These are phyloP conservation scores for Peromyscus nudipes DNA, from an alignment of 2,797 vertebrate species.

Conservation along the genomic window DNA sequence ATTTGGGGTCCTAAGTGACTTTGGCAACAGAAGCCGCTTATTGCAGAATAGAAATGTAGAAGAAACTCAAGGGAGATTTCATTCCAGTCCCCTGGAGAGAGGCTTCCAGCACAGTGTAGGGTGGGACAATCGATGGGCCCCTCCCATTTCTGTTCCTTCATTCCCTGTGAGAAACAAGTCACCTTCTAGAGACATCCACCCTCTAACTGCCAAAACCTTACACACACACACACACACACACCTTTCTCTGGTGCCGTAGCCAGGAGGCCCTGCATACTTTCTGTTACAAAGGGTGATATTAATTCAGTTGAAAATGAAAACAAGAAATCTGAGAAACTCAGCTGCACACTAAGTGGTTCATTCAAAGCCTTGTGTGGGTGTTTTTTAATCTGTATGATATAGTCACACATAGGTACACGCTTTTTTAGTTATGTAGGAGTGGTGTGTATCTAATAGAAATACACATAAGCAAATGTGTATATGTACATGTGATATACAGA, in stretches of 20 bases:
- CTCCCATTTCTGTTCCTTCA: neutral
- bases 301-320: constrained; percentile 22
- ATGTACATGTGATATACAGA: neutral
- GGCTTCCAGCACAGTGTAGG: neutral
- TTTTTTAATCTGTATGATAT: neutral
- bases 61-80: neutral
- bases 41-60: neutral
- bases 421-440: neutral
- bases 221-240: neutral
- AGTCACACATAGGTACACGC: neutral
- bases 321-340: neutral
- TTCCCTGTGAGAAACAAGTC: neutral
- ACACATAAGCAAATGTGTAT: neutral
- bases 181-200: neutral
- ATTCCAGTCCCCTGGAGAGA: neutral
- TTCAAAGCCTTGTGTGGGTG: neutral
- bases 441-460: neutral
- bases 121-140: neutral
- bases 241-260: neutral
- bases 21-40: neutral
- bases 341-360: neutral
- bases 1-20: neutral
- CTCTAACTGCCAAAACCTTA: neutral
- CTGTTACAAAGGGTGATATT: constrained; percentile 44
- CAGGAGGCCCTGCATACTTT: neutral